A percentile compares a stretch with the other conserved stretches of the same genome.
Evolutionary conservation across 1,140 invertebrate species (phyloP).

Genomic region (Atta texana): DNA sequence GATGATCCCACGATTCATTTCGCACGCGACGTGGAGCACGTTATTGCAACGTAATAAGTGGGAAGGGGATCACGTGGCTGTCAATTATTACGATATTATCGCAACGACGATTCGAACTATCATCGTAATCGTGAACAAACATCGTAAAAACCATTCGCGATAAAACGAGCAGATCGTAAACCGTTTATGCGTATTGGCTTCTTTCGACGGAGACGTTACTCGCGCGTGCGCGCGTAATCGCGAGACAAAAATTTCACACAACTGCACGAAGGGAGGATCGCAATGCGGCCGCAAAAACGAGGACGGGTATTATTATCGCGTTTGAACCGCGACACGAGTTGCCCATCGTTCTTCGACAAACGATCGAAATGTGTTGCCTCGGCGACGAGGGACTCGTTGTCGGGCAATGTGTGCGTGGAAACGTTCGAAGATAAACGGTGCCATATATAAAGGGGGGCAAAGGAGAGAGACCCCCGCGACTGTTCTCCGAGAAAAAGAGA

Average conservation of each 20-base stretch:
- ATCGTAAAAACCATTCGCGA: background rate
- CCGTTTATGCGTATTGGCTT: background rate
- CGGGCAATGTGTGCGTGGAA: constrained; percentile 12
- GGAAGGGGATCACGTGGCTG: background rate
- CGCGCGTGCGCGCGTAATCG: too few species aligned
- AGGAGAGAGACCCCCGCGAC: constrained; percentile 22
- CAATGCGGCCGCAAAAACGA: background rate
- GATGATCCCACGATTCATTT: constrained; percentile 25
- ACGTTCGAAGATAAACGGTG: constrained; percentile 39
- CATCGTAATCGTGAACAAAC: background rate
- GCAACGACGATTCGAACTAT: background rate
- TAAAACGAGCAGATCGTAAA: constrained; percentile 16
- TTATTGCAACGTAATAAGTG: constrained; percentile 8
- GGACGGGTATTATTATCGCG: constrained; percentile 12
- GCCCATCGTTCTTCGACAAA: background rate
- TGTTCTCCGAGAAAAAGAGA: constrained; percentile 31
- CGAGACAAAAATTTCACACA: constrained; percentile 6
- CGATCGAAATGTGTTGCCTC: constrained; percentile 44
- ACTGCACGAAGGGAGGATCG: background rate
- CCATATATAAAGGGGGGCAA: constrained; percentile 12
- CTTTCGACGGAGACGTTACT: background rate
- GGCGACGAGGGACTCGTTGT: constrained; percentile 32
- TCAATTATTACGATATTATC: constrained; percentile 16
- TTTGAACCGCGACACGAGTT: constrained; percentile 15
- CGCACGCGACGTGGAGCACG: background rate